These are phyloP conservation scores for Mus musculus DNA, from an alignment of 2,113 vertebrate genomes.

Conservation along the genomic window GRCm39 chr5:18304501-18305000, in stretches of 20 bases:
- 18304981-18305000: neutral
- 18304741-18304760: neutral
- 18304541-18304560: neutral
- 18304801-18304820: neutral
- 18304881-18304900: neutral
- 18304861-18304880: neutral
- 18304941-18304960: neutral
- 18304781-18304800: neutral
- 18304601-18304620: neutral
- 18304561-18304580: neutral
- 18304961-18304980: neutral
- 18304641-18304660: neutral
- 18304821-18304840: neutral
- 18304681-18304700: constrained; percentile 14
- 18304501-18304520: neutral
- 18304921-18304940: neutral
- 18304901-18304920: neutral
- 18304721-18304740: constrained; percentile 35
- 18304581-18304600: neutral
- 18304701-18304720: constrained; percentile 53
- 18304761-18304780: constrained; percentile 56
- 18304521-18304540: neutral
- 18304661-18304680: neutral
- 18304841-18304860: neutral
- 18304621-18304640: neutral